Conservation (phyloP, 2,113 vertebrate species). For the Myanophis thanlyinensis region DNA sequence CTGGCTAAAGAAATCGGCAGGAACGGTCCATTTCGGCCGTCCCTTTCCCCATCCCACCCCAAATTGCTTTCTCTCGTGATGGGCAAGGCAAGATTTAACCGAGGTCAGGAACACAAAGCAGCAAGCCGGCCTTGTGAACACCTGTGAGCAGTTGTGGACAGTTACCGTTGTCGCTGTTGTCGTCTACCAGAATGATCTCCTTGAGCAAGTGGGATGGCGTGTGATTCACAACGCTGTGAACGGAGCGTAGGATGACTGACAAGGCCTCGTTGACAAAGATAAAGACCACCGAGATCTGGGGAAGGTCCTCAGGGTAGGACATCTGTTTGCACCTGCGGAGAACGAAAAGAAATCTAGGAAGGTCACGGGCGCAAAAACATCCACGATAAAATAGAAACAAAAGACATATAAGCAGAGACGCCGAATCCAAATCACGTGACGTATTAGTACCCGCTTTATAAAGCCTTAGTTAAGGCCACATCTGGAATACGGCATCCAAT, state of each 20-base stretch:
- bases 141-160: fast-evolving
- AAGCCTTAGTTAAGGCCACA: no score
- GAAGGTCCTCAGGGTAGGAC: slow-evolving; percentile 81
- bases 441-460: no score
- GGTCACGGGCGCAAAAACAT: no score
- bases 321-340: slow-evolving; percentile 85
- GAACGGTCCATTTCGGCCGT: no score
- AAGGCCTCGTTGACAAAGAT: slow-evolving; percentile 97
- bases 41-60: not conserved
- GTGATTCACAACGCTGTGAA: slow-evolving; percentile 97
- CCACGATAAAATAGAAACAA: no score
- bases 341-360: not conserved
- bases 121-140: not conserved
- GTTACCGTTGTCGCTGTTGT: slow-evolving; percentile 96
- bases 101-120: not conserved
- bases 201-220: slow-evolving; percentile 92
- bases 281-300: slow-evolving; percentile 96
- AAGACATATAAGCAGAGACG: no score
- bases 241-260: slow-evolving; percentile 93
- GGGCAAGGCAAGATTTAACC: not conserved
- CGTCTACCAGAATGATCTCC: slow-evolving; percentile 96
- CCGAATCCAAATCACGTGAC: no score
- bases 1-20: not conserved
- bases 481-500: no score
- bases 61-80: not conserved